Conservation (phyloP, 1,140 invertebrate species). For the Apis mellifera region DNA sequence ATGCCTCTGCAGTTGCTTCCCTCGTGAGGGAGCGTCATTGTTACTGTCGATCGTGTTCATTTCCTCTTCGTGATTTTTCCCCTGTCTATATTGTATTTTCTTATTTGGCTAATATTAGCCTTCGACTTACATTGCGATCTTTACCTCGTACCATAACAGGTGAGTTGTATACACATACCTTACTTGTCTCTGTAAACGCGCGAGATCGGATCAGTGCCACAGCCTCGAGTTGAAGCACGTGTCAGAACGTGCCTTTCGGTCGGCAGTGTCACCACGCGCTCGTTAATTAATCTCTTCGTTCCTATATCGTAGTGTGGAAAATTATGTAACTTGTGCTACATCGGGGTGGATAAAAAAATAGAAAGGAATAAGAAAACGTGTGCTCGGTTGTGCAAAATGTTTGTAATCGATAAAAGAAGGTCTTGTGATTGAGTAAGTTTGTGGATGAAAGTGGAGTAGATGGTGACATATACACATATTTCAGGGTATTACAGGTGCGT, state of each 20-base stretch:
- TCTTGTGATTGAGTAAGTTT: slow-evolving; percentile 20
- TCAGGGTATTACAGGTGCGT: slow-evolving; percentile 30
- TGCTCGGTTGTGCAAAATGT: slow-evolving; percentile 33
- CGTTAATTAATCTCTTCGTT: slow-evolving; percentile 40
- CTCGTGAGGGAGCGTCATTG: slow-evolving; percentile 56
- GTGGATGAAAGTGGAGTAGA: slow-evolving; percentile 21
- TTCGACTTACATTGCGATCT: slow-evolving; percentile 25
- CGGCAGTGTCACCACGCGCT: slow-evolving; percentile 37
- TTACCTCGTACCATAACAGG: slow-evolving; percentile 68
- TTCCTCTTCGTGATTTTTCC: slow-evolving; percentile 44
- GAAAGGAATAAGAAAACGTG: slow-evolving; percentile 2
- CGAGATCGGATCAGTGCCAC: slow-evolving; percentile 49
- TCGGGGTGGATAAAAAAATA: slow-evolving; percentile 6
- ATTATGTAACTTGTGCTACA: slow-evolving; percentile 59
- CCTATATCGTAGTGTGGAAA: slow-evolving; percentile 51
- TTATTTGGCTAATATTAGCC: slow-evolving; percentile 27
- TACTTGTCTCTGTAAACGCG: slow-evolving; percentile 34
- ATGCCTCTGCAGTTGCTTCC: slow-evolving; percentile 43
- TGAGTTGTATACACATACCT: slow-evolving; percentile 61
- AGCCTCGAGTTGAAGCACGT: slow-evolving; percentile 56
- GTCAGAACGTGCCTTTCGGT: slow-evolving; percentile 47
- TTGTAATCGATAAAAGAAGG: slow-evolving; percentile 32
- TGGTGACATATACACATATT: slow-evolving; percentile 22
- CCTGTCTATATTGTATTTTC: slow-evolving; percentile 19
- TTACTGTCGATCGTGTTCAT: slow-evolving; percentile 39